Evolutionary conservation across 2,797 vertebrate genomes (phyloP).

Genomic region (Anabacerthia variegaticeps): DNA sequence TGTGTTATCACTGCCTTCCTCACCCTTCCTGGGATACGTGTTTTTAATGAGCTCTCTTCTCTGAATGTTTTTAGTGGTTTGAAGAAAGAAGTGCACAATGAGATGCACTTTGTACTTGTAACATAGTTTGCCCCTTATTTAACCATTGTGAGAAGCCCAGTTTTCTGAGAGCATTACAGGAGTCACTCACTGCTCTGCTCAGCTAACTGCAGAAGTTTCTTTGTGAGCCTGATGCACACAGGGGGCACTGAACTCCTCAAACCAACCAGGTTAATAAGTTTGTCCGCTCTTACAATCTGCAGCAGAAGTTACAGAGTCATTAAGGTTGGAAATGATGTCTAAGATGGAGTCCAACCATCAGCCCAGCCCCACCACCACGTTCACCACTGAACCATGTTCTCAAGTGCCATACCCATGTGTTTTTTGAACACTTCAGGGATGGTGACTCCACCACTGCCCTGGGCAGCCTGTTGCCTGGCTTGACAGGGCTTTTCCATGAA

Average conservation of each 20-base stretch:
- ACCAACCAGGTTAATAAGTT: rapidly evolving
- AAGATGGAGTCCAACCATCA: background rate
- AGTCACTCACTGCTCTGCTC: background rate
- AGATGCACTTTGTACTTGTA: background rate
- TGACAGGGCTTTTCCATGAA: background rate
- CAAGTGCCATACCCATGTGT: background rate
- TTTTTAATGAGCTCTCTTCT: background rate
- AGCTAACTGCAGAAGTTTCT: background rate
- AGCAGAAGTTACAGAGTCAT: background rate
- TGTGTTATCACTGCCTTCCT: background rate
- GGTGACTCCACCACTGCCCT: background rate
- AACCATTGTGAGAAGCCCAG: background rate
- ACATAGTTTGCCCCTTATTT: background rate
- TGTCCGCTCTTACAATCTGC: background rate
- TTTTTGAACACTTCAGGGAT: background rate
- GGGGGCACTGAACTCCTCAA: background rate
- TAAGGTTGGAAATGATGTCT: background rate
- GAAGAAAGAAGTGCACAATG: background rate
- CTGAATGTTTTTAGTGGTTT: background rate
- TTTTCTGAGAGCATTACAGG: background rate
- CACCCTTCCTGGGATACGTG: background rate
- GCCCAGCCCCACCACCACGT: background rate
- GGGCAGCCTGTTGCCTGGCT: background rate
- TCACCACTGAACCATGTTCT: background rate
- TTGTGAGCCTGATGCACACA: background rate